Evolutionary conservation across 2,888 invertebrate species (phyloP).

Genomic region (Stenotaenia linearis): DNA sequence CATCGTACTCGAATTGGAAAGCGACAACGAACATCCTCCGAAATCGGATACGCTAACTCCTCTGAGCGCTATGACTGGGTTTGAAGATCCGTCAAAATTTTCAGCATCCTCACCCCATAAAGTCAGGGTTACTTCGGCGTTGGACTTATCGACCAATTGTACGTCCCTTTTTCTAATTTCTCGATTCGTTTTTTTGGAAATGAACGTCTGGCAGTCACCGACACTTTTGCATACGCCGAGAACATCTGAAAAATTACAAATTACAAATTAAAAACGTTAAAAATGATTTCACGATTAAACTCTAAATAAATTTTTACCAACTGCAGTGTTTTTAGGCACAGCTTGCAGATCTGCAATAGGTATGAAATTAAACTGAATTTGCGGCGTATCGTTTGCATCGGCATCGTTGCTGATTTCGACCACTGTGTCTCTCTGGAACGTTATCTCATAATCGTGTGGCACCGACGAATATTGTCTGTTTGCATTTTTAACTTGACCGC

Average conservation of each 20-base stretch:
- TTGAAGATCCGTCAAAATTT: slow-evolving; percentile 66
- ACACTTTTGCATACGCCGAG: slow-evolving; percentile 76
- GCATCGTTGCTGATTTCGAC: slow-evolving; percentile 52
- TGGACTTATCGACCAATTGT: slow-evolving; percentile 75
- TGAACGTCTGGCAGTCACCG: slow-evolving; percentile 65
- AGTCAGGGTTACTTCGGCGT: slow-evolving; percentile 69
- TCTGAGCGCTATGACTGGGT: slow-evolving; percentile 81
- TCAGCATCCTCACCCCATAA: slow-evolving; percentile 86
- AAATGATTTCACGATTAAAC: too few species aligned
- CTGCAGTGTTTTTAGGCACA: slow-evolving; percentile 59
- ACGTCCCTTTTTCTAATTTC: slow-evolving; percentile 87
- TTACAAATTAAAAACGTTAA: too few species aligned
- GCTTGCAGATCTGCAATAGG: slow-evolving; percentile 66
- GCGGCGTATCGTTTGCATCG: slow-evolving; percentile 62
- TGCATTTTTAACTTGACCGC: slow-evolving; percentile 80
- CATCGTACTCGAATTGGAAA: slow-evolving; percentile 49
- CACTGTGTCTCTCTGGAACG: slow-evolving; percentile 68
- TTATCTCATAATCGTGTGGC: slow-evolving; percentile 95
- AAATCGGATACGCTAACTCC: slow-evolving; percentile 80
- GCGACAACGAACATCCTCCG: slow-evolving; percentile 53
- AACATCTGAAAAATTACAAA: slow-evolving; percentile 64
- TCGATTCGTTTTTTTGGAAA: slow-evolving; percentile 66
- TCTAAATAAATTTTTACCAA: slow-evolving; percentile 57
- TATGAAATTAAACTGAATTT: slow-evolving; percentile 68
- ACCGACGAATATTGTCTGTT: slow-evolving; percentile 79